These are phyloP conservation scores for Ciconia boyciana DNA, from an alignment of 2,113 vertebrate species.

Conservation along the genomic window DNA sequence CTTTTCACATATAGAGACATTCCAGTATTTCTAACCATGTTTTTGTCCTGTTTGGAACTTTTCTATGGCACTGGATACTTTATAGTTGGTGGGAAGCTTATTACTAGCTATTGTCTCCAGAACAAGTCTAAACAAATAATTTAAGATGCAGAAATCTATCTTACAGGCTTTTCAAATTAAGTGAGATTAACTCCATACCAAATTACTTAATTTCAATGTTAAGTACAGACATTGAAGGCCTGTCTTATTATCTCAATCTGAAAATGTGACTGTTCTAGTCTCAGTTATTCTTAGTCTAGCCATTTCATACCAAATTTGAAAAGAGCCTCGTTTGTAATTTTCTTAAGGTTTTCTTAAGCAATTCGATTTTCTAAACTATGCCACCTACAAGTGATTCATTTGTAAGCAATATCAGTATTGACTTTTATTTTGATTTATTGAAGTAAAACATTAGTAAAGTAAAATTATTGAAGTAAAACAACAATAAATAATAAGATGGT, in stretches of 20 bases:
- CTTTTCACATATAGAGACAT: neutral
- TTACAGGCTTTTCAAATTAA: neutral
- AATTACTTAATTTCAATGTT: neutral
- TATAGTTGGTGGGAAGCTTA: neutral
- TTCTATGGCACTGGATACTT: neutral
- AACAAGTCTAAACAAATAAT: neutral
- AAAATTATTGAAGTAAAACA: neutral
- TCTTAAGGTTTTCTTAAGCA: neutral
- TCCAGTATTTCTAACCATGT: neutral
- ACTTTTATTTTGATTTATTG: neutral
- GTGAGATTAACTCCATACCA: neutral
- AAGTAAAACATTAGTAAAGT: neutral
- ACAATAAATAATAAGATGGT: neutral
- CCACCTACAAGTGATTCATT: neutral
- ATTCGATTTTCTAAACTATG: neutral
- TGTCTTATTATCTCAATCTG: neutral
- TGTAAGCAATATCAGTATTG: neutral
- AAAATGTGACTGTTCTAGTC: neutral
- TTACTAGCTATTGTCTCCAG: neutral
- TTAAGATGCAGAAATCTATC: neutral
- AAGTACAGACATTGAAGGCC: neutral
- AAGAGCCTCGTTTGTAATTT: neutral
- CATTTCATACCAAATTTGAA: neutral
- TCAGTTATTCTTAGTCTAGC: neutral
- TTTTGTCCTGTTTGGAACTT: neutral